phyloP scores from a whole-genome alignment of 1,140 invertebrate genomes.

The Pseudobourletiella spinata region DNA sequence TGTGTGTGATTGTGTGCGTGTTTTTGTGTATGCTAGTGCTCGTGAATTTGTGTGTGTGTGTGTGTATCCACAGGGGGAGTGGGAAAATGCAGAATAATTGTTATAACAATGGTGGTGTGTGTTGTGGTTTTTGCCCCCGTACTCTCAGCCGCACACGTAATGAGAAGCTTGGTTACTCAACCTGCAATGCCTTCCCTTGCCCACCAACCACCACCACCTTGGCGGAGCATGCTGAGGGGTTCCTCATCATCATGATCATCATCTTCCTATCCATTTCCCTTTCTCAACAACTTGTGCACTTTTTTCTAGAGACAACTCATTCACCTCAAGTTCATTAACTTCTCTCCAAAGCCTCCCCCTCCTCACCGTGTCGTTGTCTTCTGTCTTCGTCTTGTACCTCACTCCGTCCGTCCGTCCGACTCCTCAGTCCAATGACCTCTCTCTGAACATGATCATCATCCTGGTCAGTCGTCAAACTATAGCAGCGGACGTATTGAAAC shows the following conservation, averaged over 20 bases:
- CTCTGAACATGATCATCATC: no score
- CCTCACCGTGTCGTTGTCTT: no score
- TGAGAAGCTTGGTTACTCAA: conserved; percentile 5
- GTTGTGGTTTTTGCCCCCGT: neutral
- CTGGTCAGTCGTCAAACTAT: neutral
- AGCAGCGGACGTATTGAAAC: no score
- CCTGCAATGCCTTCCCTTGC: conserved; percentile 1
- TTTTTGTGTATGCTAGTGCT: no score
- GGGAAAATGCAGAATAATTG: conserved; percentile 3
- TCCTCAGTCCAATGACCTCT: neutral
- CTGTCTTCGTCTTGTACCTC: neutral
- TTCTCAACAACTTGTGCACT: neutral
- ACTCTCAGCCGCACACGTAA: no score
- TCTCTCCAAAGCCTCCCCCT: no score
- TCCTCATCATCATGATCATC: no score
- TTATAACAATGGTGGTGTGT: neutral
- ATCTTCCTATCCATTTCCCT: conserved; percentile 5
- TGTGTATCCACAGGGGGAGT: neutral
- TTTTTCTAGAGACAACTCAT: conserved; percentile 4
- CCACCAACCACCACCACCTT: no score
- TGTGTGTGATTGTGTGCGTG: no score
- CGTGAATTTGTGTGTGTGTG: no score
- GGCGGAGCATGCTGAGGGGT: no score
- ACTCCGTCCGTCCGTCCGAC: no score
- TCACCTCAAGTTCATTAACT: conserved; percentile 16